A percentile compares a stretch with the other conserved stretches of the same genome.
phyloP scores from a whole-genome alignment of 2,888 invertebrate genomes.

The Drosophila mercatorum region DNA sequence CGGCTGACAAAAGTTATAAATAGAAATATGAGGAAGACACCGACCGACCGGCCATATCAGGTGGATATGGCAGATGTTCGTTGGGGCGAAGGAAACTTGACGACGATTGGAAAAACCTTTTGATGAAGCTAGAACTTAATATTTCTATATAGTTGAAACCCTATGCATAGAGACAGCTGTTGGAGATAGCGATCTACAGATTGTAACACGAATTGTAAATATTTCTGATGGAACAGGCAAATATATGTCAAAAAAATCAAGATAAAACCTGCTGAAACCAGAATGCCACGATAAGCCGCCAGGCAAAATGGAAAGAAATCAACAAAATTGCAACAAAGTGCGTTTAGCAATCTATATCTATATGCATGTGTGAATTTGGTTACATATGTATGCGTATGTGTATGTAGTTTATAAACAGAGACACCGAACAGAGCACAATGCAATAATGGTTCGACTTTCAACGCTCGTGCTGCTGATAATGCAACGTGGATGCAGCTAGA shows the following conservation, averaged over 20 bases:
- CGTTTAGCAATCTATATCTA: slow-evolving; percentile 14
- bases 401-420: slow-evolving; percentile 3
- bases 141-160: neutral
- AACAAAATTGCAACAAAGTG: slow-evolving; percentile 17
- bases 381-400: neutral
- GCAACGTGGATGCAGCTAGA: slow-evolving; percentile 30
- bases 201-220: slow-evolving; percentile 16
- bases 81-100: neutral
- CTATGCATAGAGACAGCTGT: neutral
- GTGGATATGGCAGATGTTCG: neutral
- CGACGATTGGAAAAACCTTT: neutral
- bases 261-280: slow-evolving; percentile 33
- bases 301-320: slow-evolving; percentile 3
- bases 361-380: neutral
- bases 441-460: slow-evolving; percentile 44
- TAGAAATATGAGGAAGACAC: neutral
- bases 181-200: slow-evolving; percentile 9
- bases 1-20: neutral
- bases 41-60: neutral
- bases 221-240: slow-evolving; percentile 10
- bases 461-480: slow-evolving; percentile 25
- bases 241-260: slow-evolving; percentile 19
- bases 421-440: slow-evolving; percentile 36
- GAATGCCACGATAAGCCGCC: slow-evolving; percentile 8
- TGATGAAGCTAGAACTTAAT: neutral